Percentiles rank a stretch among this genome's conserved stretches.
Evolutionary conservation across 2,113 vertebrate species (phyloP).

Genomic region (Nematolebias whitei): DNA sequence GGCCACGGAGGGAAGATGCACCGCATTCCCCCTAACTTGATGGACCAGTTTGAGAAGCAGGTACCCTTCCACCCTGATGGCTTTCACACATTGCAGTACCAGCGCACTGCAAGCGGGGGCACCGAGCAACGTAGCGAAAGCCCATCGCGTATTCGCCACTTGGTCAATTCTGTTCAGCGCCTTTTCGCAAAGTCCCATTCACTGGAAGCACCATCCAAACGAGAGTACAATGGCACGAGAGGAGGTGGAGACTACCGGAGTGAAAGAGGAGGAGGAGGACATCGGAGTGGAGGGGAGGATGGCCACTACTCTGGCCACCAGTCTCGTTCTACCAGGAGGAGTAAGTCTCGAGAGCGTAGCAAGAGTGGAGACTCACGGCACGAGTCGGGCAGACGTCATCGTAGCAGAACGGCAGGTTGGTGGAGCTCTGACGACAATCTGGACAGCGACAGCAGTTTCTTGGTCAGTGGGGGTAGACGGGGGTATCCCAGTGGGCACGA

Average conservation of each 20-base stretch:
- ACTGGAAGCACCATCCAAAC: conserved; percentile 92
- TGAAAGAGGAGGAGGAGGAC: conserved; percentile 78
- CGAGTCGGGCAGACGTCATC: conserved; percentile 85
- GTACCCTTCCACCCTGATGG: conserved; percentile 96
- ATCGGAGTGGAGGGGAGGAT: conserved; percentile 86
- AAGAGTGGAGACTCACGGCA: conserved; percentile 92
- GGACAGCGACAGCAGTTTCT: conserved; percentile 97
- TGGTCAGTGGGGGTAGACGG: conserved; percentile 81
- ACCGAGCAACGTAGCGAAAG: conserved; percentile 93
- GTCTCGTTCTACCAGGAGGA: conserved; percentile 85
- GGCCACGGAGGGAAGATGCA: conserved; percentile 87
- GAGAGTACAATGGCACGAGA: conserved; percentile 91
- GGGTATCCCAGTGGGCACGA: conserved; percentile 87
- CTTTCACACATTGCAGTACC: conserved; percentile 97
- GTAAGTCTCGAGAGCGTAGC: conserved; percentile 90
- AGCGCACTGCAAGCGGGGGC: conserved; percentile 88
- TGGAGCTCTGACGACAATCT: conserved; percentile 99
- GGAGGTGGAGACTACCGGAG: conserved; percentile 84
- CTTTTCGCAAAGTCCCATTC: conserved; percentile 99
- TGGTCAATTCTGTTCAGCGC: conserved; percentile 97
- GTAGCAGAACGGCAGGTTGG: conserved; percentile 92
- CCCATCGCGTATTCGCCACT: conserved; percentile 95
- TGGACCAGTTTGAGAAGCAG: conserved; percentile 98
- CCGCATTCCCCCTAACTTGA: conserved; percentile 90
- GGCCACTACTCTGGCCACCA: conserved; percentile 83